Evolutionary conservation across 2,888 invertebrate species (phyloP).

Genomic region (Falcaria lacertinaria): DNA sequence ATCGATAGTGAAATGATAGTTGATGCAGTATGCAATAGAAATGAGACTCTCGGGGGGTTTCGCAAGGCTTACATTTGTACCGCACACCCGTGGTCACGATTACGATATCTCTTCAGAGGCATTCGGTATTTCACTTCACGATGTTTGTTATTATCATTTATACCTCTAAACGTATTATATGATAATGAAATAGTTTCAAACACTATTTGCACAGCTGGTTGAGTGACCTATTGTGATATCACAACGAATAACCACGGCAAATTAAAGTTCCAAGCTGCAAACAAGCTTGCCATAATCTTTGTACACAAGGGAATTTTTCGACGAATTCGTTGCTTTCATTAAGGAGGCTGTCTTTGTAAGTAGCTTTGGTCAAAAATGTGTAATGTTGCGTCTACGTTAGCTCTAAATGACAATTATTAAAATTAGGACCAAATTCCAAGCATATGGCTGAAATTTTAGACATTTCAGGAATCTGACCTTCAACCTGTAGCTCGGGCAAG

Average conservation of each 20-base stretch:
- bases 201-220: conserved; percentile 38
- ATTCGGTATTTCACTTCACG: conserved; percentile 65
- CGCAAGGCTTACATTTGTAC: conserved; percentile 44
- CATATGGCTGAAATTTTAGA: too few species aligned
- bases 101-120: conserved; percentile 56
- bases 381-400: too few species aligned
- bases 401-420: too few species aligned
- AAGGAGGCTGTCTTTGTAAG: too few species aligned
- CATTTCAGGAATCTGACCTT: too few species aligned
- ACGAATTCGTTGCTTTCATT: too few species aligned
- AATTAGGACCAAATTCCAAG: too few species aligned
- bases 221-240: conserved; percentile 12
- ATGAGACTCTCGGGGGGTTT: conserved; percentile 43
- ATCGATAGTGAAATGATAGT: conserved; percentile 68
- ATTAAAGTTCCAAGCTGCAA: conserved; percentile 3
- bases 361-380: too few species aligned
- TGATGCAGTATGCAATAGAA: conserved; percentile 45
- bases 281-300: too few species aligned
- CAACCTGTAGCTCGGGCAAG: too few species aligned
- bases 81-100: conserved; percentile 47
- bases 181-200: conserved; percentile 48
- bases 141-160: conserved; percentile 58
- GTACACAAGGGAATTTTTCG: too few species aligned
- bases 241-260: conserved; percentile 9
- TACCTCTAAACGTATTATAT: conserved; percentile 40